Conservation (phyloP, 2,797 vertebrate species). For the Acipenser oxyrinchus region DNA sequence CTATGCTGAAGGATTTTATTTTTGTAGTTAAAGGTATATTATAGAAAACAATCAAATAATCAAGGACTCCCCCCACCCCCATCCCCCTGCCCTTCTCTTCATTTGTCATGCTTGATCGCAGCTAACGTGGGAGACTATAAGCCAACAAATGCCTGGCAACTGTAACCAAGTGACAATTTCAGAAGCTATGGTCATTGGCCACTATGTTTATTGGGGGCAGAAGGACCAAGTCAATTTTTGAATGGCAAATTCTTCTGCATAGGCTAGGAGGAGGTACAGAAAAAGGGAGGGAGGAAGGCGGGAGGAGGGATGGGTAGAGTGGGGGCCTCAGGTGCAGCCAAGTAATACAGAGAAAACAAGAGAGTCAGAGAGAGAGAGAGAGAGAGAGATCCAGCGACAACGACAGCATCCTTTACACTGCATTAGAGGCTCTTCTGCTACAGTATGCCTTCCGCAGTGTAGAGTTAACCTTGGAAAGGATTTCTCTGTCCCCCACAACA, state of each 20-base stretch:
- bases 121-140: slow-evolving; percentile 57
- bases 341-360: slow-evolving; percentile 14
- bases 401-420: slow-evolving; percentile 69
- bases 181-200: slow-evolving; percentile 65
- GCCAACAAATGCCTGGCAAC: slow-evolving; percentile 74
- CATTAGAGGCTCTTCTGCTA: slow-evolving; percentile 32
- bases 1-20: slow-evolving; percentile 10
- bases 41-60: too few species aligned
- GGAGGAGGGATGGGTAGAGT: slow-evolving; percentile 38
- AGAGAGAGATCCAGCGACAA: slow-evolving; percentile 57
- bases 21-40: too few species aligned
- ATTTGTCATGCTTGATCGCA: slow-evolving; percentile 63
- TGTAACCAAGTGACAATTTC: slow-evolving; percentile 74
- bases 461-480: background rate
- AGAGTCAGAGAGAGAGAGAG: slow-evolving; percentile 25
- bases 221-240: slow-evolving; percentile 51
- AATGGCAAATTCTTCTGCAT: slow-evolving; percentile 19
- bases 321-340: slow-evolving; percentile 74
- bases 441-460: background rate
- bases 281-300: slow-evolving; percentile 16
- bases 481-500: too few species aligned
- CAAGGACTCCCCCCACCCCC: background rate
- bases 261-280: background rate
- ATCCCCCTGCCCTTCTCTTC: slow-evolving; percentile 42
- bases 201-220: slow-evolving; percentile 49